Conservation (phyloP, 2,888 invertebrate species). For the Hofmannophila pseudospretella region DNA sequence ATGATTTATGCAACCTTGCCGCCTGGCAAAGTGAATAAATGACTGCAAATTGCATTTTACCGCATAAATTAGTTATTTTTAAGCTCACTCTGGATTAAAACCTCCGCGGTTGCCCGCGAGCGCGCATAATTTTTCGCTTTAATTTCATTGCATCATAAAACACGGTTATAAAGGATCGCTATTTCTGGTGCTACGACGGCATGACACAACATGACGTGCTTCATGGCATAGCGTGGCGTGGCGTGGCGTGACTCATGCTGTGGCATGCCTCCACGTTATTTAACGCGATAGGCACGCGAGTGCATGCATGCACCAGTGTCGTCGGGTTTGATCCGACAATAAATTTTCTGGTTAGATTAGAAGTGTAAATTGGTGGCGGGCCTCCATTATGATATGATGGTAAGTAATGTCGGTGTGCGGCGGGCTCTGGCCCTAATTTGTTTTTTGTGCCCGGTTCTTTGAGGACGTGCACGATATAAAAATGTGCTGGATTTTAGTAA, state of each 20-base stretch:
- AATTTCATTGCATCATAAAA: slow-evolving; percentile 5
- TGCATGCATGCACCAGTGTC: slow-evolving; percentile 17
- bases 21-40: too few relatives aligned
- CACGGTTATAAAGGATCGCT: slow-evolving; percentile 5
- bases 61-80: too few relatives aligned
- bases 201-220: neutral
- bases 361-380: slow-evolving; percentile 3
- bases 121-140: slow-evolving; percentile 1
- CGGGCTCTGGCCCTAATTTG: too few relatives aligned
- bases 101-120: neutral
- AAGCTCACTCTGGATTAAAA: too few relatives aligned
- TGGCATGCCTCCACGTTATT: slow-evolving; percentile 43
- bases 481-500: too few relatives aligned
- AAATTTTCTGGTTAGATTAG: neutral
- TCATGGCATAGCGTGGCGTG: slow-evolving; percentile 16
- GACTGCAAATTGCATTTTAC: too few relatives aligned
- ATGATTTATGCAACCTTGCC: too few relatives aligned
- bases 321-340: slow-evolving; percentile 6
- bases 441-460: too few relatives aligned
- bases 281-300: slow-evolving; percentile 41
- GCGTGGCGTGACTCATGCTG: slow-evolving; percentile 30
- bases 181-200: slow-evolving; percentile 1
- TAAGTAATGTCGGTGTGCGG: neutral
- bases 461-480: too few relatives aligned
- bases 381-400: slow-evolving; percentile 5